A percentile compares a stretch with the other conserved stretches of the same genome.
Evolutionary conservation across 2,888 invertebrate genomes (phyloP).

Genomic region (Ormyrus thymus): DNA sequence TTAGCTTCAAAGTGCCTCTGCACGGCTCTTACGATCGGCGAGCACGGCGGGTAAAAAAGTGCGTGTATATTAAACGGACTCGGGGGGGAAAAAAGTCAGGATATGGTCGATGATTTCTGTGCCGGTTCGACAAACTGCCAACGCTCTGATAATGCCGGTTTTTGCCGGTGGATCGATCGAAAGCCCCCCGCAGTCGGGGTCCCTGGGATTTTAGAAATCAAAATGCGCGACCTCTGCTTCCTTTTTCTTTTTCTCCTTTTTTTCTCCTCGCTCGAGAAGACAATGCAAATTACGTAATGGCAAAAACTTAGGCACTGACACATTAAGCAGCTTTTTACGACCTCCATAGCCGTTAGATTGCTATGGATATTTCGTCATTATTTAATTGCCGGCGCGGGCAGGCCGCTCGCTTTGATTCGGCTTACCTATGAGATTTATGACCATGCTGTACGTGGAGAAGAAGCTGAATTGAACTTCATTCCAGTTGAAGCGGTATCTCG

Average conservation of each 20-base stretch:
- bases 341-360: too few species aligned
- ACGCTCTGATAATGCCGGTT: too few species aligned
- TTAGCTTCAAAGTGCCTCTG: too few species aligned
- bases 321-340: conserved; percentile 14
- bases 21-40: too few species aligned
- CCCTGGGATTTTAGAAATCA: conserved; percentile 32
- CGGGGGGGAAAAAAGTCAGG: too few species aligned
- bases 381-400: too few species aligned
- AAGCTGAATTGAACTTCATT: conserved; percentile 91
- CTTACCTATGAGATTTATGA: conserved; percentile 87
- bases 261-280: conserved; percentile 5
- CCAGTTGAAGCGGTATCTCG: conserved; percentile 90
- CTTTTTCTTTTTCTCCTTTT: not conserved
- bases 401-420: conserved; percentile 21
- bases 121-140: too few species aligned
- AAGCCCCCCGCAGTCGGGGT: not conserved
- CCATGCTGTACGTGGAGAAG: conserved; percentile 89
- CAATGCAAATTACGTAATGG: conserved; percentile 25
- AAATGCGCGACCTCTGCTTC: conserved; percentile 15
- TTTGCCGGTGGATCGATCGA: conserved; percentile 1
- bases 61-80: too few species aligned
- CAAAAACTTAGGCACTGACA: conserved; percentile 13
- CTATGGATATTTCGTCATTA: too few species aligned
- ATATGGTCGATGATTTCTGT: too few species aligned
- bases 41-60: too few species aligned